These are phyloP conservation scores for Gulo gulo DNA, from an alignment of 2,113 vertebrate species.

Conservation along the genomic window DNA sequence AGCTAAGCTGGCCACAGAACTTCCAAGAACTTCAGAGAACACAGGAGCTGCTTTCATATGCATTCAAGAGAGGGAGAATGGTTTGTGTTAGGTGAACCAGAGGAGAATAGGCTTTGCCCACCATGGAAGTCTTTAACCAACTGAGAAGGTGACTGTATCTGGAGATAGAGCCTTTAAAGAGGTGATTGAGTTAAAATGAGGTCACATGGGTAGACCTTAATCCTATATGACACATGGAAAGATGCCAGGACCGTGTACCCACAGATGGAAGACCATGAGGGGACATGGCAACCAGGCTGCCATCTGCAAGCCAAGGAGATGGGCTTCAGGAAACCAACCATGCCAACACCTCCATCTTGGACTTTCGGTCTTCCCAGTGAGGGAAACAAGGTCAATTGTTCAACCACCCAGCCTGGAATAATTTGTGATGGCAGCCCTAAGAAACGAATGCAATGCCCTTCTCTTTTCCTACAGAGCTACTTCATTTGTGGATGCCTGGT, in stretches of 20 bases:
- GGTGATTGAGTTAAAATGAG: not conserved
- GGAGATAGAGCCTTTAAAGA: not conserved
- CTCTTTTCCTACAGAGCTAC: not conserved
- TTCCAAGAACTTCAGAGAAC: not conserved
- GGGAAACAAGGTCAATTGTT: too few relatives aligned
- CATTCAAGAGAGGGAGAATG: not conserved
- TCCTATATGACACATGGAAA: not conserved
- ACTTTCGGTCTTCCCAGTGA: not conserved
- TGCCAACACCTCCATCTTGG: not conserved
- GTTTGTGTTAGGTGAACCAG: not conserved
- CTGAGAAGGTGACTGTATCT: not conserved
- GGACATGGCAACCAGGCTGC: rapidly evolving
- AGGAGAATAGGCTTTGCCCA: not conserved
- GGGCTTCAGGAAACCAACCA: too few relatives aligned
- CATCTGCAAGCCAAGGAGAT: not conserved
- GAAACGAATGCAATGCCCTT: rapidly evolving
- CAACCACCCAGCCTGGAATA: not conserved
- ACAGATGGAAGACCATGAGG: rapidly evolving
- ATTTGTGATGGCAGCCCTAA: not conserved
- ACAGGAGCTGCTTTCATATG: rapidly evolving
- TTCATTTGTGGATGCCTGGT: not conserved
- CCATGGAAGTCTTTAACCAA: too few relatives aligned
- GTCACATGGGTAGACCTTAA: rapidly evolving
- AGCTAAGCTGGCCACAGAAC: not conserved
- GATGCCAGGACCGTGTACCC: rapidly evolving